Evolutionary conservation across 2,888 invertebrate species (phyloP).

Genomic region (Cephalotes varians): DNA sequence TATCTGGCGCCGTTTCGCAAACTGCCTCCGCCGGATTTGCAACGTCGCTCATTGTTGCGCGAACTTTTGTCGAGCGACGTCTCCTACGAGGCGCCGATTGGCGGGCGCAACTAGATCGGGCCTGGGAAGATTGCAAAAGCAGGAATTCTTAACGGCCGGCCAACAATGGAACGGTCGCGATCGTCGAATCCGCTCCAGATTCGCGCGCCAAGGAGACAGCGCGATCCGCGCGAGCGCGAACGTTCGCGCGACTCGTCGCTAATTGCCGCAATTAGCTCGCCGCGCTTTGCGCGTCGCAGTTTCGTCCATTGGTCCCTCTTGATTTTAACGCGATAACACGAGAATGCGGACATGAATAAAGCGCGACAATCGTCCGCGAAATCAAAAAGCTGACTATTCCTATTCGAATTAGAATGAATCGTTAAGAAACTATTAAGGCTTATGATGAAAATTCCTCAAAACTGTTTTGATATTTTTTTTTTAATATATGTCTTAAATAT

Average conservation of each 20-base stretch:
- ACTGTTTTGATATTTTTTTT: not conserved
- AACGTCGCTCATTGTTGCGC: constrained; percentile 76
- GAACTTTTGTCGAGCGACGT: constrained; percentile 75
- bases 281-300: constrained; percentile 22
- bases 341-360: constrained; percentile 29
- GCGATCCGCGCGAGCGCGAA: constrained; percentile 17
- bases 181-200: constrained; percentile 81
- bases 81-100: constrained; percentile 71
- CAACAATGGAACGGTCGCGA: constrained; percentile 76
- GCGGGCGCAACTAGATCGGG: constrained; percentile 70
- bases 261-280: constrained; percentile 58
- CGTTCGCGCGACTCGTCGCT: constrained; percentile 54
- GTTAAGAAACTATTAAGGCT: not conserved
- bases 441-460: not conserved
- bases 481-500: not conserved
- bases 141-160: constrained; percentile 79
- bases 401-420: not conserved
- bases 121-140: constrained; percentile 84
- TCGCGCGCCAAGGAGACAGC: constrained; percentile 55
- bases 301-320: not conserved
- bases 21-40: constrained; percentile 69
- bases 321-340: constrained; percentile 31
- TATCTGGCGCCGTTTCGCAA: constrained; percentile 74
- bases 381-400: not conserved
- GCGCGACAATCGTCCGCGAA: too few species aligned